Percentiles rank a stretch among this genome's conserved stretches.
These are phyloP conservation scores for Prenolepis imparis DNA, from an alignment of 2,888 invertebrate species.

Conservation along the genomic window DNA sequence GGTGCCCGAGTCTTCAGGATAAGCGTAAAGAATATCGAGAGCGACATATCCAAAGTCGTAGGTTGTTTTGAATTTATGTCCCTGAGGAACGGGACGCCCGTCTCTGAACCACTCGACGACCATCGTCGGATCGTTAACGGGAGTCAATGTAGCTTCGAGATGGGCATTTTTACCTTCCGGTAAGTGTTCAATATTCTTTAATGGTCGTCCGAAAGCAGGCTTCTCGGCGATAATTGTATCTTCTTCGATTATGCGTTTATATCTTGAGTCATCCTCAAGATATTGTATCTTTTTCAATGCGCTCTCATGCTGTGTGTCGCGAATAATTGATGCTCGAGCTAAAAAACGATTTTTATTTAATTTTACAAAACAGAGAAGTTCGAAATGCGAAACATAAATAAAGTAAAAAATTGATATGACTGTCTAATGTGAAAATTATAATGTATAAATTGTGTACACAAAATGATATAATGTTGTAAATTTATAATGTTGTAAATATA, in stretches of 20 bases:
- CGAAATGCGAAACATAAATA: neutral
- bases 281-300: slow-evolving; percentile 96
- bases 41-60: slow-evolving; percentile 99
- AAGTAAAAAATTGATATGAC: neutral
- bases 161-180: slow-evolving; percentile 96
- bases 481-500: neutral
- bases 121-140: slow-evolving; percentile 99
- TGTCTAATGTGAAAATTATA: neutral
- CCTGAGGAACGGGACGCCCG: slow-evolving; percentile 96
- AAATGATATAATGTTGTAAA: too few relatives aligned
- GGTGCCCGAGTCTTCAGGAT: slow-evolving; percentile 98
- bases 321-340: slow-evolving; percentile 94
- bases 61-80: slow-evolving; percentile 98
- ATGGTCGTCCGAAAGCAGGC: slow-evolving; percentile 95
- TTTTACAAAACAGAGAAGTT: neutral
- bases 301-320: slow-evolving; percentile 97
- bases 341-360: slow-evolving; percentile 78
- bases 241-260: slow-evolving; percentile 91
- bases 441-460: neutral
- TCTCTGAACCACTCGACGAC: slow-evolving; percentile 99
- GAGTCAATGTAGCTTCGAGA: slow-evolving; percentile 97
- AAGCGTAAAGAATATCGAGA: slow-evolving; percentile 97
- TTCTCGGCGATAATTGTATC: slow-evolving; percentile 93
- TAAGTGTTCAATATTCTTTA: slow-evolving; percentile 94
- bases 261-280: slow-evolving; percentile 94